Evolutionary conservation across 2,888 invertebrate species (phyloP).

Genomic region (Drosophila eohydei): DNA sequence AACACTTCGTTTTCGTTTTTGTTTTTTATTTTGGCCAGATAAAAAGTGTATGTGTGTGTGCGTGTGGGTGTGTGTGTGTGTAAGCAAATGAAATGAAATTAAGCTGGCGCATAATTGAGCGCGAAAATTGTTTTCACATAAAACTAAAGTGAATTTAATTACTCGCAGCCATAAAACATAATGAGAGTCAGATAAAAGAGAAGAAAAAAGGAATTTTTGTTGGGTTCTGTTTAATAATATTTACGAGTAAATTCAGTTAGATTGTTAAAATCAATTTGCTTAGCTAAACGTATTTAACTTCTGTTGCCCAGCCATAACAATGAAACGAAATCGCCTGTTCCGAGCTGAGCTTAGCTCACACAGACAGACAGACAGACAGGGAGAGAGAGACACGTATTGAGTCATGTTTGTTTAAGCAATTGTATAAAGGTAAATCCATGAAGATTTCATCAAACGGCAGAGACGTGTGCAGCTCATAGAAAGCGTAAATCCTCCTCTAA

Average conservation of each 20-base stretch:
- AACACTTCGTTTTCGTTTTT: background rate
- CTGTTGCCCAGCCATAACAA: background rate
- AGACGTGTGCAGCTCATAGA: background rate
- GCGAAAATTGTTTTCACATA: conserved; percentile 53
- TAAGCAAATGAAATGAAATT: conserved; percentile 46
- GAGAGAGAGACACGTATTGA: background rate
- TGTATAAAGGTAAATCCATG: background rate
- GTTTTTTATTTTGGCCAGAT: conserved; percentile 1
- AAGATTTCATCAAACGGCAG: background rate
- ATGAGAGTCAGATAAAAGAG: conserved; percentile 9
- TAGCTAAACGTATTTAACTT: background rate
- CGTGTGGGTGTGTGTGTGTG: background rate
- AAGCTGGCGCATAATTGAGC: conserved; percentile 61
- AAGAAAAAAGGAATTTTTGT: conserved; percentile 7
- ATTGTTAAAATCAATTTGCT: conserved; percentile 24
- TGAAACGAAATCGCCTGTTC: background rate
- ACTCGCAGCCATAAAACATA: conserved; percentile 19
- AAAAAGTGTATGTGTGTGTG: conserved; percentile 1
- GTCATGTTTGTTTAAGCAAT: background rate
- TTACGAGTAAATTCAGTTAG: background rate
- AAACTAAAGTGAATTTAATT: conserved; percentile 39
- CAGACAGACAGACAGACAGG: background rate
- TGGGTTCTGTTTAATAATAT: background rate
- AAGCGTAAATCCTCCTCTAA: background rate
- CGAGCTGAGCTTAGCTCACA: background rate